These are phyloP conservation scores for Lasioglossum vierecki DNA, from an alignment of 2,888 invertebrate genomes.

Conservation along the genomic window DNA sequence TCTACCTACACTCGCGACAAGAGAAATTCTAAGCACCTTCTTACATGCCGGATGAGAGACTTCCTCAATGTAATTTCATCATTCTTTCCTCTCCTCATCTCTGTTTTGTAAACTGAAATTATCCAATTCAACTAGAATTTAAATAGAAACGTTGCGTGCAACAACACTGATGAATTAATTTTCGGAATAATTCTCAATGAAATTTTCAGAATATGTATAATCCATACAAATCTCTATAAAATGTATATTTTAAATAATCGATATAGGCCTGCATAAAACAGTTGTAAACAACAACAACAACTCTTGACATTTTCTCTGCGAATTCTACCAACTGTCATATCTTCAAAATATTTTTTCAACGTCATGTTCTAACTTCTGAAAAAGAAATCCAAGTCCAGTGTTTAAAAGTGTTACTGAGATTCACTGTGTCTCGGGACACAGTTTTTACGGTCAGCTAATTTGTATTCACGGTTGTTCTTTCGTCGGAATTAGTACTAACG, in stretches of 20 bases:
- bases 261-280: too few species aligned
- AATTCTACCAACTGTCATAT: too few species aligned
- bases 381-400: not conserved
- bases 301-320: too few species aligned
- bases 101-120: not conserved
- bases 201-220: too few species aligned
- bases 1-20: constrained; percentile 8
- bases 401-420: not conserved
- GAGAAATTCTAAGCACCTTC: constrained; percentile 8
- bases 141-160: not conserved
- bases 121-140: not conserved
- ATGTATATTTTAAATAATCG: too few species aligned
- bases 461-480: not conserved
- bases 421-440: not conserved
- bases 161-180: not conserved
- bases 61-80: not conserved
- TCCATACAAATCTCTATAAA: too few species aligned
- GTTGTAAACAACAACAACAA: too few species aligned
- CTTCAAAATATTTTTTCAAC: too few species aligned
- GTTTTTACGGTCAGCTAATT: not conserved
- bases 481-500: not conserved
- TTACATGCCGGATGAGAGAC: constrained; percentile 4
- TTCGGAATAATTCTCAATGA: too few species aligned
- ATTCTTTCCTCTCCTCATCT: not conserved
- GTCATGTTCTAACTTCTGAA: not conserved